Evolutionary conservation across 2,113 vertebrate genomes (phyloP).

Genomic region (Solenodon paradoxus): DNA sequence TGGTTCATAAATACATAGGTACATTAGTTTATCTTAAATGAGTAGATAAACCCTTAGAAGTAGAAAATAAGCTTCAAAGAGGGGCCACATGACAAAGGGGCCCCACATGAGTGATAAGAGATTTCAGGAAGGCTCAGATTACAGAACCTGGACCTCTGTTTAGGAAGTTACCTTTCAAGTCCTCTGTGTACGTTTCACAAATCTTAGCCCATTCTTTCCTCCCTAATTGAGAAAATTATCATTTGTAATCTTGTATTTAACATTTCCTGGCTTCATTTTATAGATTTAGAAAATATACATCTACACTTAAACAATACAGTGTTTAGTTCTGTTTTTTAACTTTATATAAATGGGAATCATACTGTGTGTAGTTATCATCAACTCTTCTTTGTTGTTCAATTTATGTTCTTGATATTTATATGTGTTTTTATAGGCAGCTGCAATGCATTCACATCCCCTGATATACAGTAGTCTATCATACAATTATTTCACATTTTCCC

Average conservation of each 20-base stretch:
- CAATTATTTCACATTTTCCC: neutral
- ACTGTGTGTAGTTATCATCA: neutral
- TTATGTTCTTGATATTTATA: neutral
- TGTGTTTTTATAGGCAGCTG: neutral
- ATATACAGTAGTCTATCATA: neutral
- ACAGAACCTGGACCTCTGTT: neutral
- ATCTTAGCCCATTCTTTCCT: neutral
- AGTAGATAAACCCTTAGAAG: neutral
- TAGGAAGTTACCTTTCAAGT: neutral
- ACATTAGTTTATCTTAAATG: neutral
- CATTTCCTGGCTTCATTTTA: neutral
- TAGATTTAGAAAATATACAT: neutral
- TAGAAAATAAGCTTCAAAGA: neutral
- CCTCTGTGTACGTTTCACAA: neutral
- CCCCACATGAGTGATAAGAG: neutral
- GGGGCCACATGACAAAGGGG: neutral
- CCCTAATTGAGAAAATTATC: neutral
- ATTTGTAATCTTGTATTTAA: neutral
- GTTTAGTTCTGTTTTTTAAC: neutral
- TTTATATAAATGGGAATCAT: neutral
- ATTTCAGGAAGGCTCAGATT: neutral
- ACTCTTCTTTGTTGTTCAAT: neutral
- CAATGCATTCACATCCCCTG: neutral
- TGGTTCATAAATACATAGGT: neutral
- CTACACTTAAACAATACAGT: neutral